phyloP scores from a whole-genome alignment of 2,113 vertebrate species.

The Drymodes brunneopygia region DNA sequence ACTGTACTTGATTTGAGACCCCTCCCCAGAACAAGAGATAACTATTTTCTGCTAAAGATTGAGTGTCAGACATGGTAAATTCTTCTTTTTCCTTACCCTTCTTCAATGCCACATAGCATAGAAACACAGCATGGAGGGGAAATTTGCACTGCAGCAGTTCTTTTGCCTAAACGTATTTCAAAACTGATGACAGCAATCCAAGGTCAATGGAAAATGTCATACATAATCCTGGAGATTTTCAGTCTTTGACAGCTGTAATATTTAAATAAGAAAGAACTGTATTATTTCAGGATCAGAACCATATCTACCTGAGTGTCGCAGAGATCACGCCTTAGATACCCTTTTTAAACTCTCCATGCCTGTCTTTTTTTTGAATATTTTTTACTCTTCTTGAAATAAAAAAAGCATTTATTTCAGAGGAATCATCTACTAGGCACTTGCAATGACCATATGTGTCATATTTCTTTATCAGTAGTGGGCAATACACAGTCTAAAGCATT shows the following conservation, averaged over 20 bases:
- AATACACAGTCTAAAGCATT: neutral
- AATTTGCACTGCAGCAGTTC: neutral
- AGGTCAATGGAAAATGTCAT: neutral
- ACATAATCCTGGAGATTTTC: neutral
- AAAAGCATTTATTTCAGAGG: neutral
- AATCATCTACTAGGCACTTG: neutral
- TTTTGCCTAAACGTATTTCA: neutral
- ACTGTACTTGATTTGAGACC: neutral
- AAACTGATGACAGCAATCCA: neutral
- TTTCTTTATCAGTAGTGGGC: neutral
- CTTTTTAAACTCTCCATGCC: neutral
- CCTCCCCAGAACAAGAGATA: neutral
- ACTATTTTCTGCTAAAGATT: neutral
- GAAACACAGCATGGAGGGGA: neutral
- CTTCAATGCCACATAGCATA: neutral
- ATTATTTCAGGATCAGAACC: neutral
- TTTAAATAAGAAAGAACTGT: neutral
- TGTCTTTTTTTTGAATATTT: neutral
- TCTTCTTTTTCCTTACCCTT: neutral
- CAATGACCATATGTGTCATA: neutral
- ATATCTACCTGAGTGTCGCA: neutral
- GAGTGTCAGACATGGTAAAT: neutral
- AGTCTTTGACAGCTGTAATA: neutral
- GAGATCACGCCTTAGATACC: accelerated
- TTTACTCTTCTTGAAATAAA: neutral